These are phyloP conservation scores for Heliconius cydno DNA, from an alignment of 2,888 invertebrate species.

Conservation along the genomic window DNA sequence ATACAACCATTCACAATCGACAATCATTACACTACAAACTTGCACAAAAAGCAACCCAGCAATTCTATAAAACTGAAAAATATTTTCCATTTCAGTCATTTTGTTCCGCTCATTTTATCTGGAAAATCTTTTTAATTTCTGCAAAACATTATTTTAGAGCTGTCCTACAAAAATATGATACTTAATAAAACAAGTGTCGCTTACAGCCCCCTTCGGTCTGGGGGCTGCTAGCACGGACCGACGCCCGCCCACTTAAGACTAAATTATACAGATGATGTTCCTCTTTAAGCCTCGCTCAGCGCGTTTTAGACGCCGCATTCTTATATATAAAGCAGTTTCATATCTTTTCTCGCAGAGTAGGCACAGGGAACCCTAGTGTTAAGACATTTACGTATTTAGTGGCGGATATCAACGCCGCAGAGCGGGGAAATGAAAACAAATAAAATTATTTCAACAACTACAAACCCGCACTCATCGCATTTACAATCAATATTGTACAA, in stretches of 20 bases:
- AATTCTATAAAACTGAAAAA: background rate
- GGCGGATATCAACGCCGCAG: background rate
- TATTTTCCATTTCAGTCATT: background rate
- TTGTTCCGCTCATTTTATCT: background rate
- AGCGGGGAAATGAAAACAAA: background rate
- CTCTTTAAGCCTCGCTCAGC: constrained; percentile 44
- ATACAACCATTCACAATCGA: background rate
- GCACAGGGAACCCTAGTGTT: background rate
- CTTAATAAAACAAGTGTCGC: constrained; percentile 33
- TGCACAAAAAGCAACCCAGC: background rate
- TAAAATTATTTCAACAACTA: background rate
- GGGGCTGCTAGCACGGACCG: constrained; percentile 35
- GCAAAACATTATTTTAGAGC: constrained; percentile 26
- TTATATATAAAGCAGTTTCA: constrained; percentile 20
- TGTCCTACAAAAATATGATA: constrained; percentile 33
- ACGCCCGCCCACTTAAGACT: constrained; percentile 44
- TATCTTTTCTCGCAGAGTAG: background rate
- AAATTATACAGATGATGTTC: constrained; percentile 47
- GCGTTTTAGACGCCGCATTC: constrained; percentile 41
- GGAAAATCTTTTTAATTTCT: constrained; percentile 25
- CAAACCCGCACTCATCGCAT: background rate
- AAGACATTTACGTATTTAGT: too few species aligned
- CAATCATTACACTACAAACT: background rate
- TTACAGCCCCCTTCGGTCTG: constrained; percentile 27
- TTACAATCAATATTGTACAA: too few species aligned